Conservation (phyloP, 1,140 invertebrate species). For the Hycleus cichorii region DNA sequence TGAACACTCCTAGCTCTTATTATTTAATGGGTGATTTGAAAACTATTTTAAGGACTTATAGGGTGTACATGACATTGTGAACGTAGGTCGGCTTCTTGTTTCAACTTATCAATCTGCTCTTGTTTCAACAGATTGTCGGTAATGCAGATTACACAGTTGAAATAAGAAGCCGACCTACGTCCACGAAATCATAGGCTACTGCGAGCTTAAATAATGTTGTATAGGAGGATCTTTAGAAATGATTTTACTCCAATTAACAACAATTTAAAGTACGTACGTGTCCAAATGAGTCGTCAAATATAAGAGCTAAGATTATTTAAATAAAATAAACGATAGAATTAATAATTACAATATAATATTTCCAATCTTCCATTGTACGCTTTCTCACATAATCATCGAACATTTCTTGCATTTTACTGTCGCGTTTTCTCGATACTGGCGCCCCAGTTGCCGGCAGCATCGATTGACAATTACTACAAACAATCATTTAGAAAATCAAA, state of each 20-base stretch:
- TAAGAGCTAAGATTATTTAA: slow-evolving; percentile 23
- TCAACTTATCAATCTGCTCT: too few relatives aligned
- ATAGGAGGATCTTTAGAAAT: too few relatives aligned
- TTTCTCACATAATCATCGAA: slow-evolving; percentile 85
- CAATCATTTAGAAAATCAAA: slow-evolving; percentile 17
- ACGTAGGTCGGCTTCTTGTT: too few relatives aligned
- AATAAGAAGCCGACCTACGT: too few relatives aligned
- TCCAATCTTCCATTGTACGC: slow-evolving; percentile 88
- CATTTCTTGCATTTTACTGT: slow-evolving; percentile 90
- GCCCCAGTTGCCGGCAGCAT: slow-evolving; percentile 93
- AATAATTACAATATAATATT: slow-evolving; percentile 89
- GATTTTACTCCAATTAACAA: too few relatives aligned
- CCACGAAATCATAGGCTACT: too few relatives aligned
- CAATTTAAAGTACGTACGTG: too few relatives aligned
- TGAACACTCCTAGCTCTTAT: slow-evolving; percentile 23
- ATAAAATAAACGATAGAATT: slow-evolving; percentile 38
- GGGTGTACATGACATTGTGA: too few relatives aligned
- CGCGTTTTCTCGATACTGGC: slow-evolving; percentile 80
- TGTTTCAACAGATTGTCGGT: too few relatives aligned
- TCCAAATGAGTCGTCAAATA: neutral
- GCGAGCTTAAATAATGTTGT: too few relatives aligned
- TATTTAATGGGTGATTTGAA: neutral
- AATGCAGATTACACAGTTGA: too few relatives aligned
- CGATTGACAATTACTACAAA: slow-evolving; percentile 79
- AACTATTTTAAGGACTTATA: neutral